Evolutionary conservation across 2,888 invertebrate genomes (phyloP), one percentile per base, ranked within the genome.

Genomic region (Ramazzottius varieornatus): DNA sequence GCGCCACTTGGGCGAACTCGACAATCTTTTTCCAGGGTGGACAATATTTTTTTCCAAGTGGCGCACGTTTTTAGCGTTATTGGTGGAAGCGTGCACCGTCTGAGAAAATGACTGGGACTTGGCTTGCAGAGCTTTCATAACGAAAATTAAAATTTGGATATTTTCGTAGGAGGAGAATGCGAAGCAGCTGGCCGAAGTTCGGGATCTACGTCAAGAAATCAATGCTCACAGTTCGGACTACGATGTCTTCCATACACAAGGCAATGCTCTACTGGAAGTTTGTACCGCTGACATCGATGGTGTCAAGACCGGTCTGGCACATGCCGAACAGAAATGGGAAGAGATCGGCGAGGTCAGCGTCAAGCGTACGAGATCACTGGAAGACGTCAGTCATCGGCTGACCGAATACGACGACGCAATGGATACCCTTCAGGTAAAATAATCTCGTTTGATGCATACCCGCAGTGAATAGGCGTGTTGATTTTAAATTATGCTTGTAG

Each of bases 171-270:
- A 40, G 20, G 88, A 88, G 70, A 83, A 91, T 24, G 89, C 89
- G 73, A 85, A 85, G 70, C 89, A 90, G 73, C 78, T 93, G 1
- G 84, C 86, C 65, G 91, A 92, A 71, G 78, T 92, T 66, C 88
- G 90, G 72, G 82, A 33, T 66, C 69, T 66, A 4, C 69, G 74
- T 72, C 70, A 90, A 72, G 93, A 93, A 71, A 84, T 92, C 0
- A 87, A 90, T 85, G 88, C 90, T 75, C 87, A 86, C 72, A 86
- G 88, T 20, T 90, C 90, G 13, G 93, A 93, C 76, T 91, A 86
- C 72, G 93, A 93, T 72, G 88, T 86, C 75, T 86, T 86, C 69
- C 83, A 84, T 73, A 84, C 84, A 0, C 78, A 88, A 1, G 92
- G 92, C 0, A 90, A 91, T 71, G 84, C 87, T 0, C 88, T 93